Conservation (phyloP, 2,888 invertebrate species). For the Parnassius smintheus region DNA sequence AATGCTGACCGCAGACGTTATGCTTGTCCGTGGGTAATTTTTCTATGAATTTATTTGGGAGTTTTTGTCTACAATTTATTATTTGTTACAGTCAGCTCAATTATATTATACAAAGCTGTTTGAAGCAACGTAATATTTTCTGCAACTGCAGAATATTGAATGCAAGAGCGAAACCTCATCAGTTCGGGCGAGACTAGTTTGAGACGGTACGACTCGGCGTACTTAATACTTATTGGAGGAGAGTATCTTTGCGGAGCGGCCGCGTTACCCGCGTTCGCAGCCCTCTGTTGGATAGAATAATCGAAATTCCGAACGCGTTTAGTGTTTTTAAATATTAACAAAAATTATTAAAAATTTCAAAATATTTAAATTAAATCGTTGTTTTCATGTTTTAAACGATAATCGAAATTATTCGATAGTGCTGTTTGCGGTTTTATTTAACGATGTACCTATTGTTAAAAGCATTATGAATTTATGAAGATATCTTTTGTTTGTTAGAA, state of each 20-base stretch:
- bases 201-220: slow-evolving; percentile 26
- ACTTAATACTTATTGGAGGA: slow-evolving; percentile 31
- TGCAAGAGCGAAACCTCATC: slow-evolving; percentile 27
- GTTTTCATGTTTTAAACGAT: slow-evolving; percentile 13
- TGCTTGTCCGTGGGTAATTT: too few relatives aligned
- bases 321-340: slow-evolving; percentile 29
- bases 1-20: too few relatives aligned
- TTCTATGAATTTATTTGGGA: too few relatives aligned
- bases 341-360: background rate
- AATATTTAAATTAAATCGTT: background rate
- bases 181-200: slow-evolving; percentile 32
- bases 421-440: slow-evolving; percentile 30
- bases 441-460: slow-evolving; percentile 31
- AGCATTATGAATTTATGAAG: slow-evolving; percentile 32
- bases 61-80: too few relatives aligned
- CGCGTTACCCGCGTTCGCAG: slow-evolving; percentile 27
- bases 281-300: slow-evolving; percentile 33
- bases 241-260: slow-evolving; percentile 36
- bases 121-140: slow-evolving; percentile 24
- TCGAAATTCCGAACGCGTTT: slow-evolving; percentile 30
- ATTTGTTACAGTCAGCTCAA: background rate
- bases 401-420: slow-evolving; percentile 7
- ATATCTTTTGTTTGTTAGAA: slow-evolving; percentile 35
- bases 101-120: slow-evolving; percentile 21
- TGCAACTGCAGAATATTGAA: slow-evolving; percentile 32